phyloP scores from a whole-genome alignment of 2,113 vertebrate species.

The Laticauda colubrina region DNA sequence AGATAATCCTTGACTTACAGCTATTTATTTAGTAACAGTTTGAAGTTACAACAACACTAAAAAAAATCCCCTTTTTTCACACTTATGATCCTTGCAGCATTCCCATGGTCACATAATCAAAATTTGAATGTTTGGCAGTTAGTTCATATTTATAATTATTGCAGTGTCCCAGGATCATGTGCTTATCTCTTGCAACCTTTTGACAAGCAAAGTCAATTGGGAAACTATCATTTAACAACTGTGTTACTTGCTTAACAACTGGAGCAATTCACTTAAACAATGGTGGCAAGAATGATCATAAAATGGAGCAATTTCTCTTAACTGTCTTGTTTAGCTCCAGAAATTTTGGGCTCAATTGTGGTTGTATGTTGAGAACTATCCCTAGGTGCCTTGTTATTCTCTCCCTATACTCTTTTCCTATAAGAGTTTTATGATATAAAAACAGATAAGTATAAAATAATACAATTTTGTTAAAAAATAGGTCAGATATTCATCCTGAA shows the following conservation, averaged over 20 bases:
- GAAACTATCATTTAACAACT: background rate
- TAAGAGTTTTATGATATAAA: background rate
- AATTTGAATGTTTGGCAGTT: background rate
- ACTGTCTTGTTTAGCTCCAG: background rate
- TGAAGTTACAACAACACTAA: background rate
- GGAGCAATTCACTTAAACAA: background rate
- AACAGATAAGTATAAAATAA: background rate
- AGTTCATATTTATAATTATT: background rate
- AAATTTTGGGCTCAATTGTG: background rate
- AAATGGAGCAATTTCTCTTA: background rate
- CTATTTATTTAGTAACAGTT: background rate
- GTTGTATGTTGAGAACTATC: background rate
- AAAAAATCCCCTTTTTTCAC: background rate
- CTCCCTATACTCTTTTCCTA: background rate
- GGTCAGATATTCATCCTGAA: background rate
- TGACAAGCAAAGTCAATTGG: background rate
- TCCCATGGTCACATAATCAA: background rate
- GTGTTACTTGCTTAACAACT: background rate
- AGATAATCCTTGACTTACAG: background rate
- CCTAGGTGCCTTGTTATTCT: background rate
- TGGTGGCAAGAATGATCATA: background rate
- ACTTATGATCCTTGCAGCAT: background rate
- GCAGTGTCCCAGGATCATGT: background rate
- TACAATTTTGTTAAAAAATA: background rate
- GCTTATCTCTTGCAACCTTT: background rate